These are phyloP conservation scores for Botrylloides violaceus DNA, from an alignment of 23 tunicate genomes.

Conservation along the genomic window DNA sequence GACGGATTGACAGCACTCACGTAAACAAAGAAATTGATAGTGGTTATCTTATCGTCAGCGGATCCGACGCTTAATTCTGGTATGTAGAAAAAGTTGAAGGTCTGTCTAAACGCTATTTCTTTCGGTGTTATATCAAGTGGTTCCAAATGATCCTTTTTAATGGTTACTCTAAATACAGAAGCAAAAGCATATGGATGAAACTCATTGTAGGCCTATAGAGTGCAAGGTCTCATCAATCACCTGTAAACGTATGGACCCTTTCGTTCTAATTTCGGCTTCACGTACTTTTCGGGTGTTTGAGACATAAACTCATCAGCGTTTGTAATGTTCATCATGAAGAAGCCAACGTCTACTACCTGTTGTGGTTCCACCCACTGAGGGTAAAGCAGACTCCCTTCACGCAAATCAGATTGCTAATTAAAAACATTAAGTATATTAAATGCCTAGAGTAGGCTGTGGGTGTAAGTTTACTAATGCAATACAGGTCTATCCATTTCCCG, in stretches of 20 bases:
- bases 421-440: not conserved
- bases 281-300: slow-evolving; percentile 46
- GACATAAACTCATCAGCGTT: slow-evolving; percentile 46
- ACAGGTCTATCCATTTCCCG: too few species aligned
- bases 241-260: slow-evolving; percentile 59
- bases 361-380: slow-evolving; percentile 39
- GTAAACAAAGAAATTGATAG: slow-evolving; percentile 38
- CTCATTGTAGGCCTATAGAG: too few species aligned
- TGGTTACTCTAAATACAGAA: not conserved
- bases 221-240: too few species aligned
- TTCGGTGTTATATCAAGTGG: slow-evolving; percentile 22
- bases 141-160: slow-evolving; percentile 34
- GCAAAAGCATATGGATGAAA: too few species aligned
- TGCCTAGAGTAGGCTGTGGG: too few species aligned
- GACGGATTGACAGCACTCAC: too few species aligned
- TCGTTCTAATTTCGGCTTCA: slow-evolving; percentile 42
- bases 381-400: slow-evolving; percentile 48
- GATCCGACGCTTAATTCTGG: slow-evolving; percentile 35
- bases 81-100: slow-evolving; percentile 30
- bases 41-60: slow-evolving; percentile 31
- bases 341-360: slow-evolving; percentile 34
- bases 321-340: slow-evolving; percentile 51
- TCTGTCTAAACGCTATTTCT: slow-evolving; percentile 38
- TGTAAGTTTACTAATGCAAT: too few species aligned
- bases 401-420: slow-evolving; percentile 38